Evolutionary conservation across 2,113 vertebrate genomes (phyloP).

Genomic region (Rhagologus leucostigma): DNA sequence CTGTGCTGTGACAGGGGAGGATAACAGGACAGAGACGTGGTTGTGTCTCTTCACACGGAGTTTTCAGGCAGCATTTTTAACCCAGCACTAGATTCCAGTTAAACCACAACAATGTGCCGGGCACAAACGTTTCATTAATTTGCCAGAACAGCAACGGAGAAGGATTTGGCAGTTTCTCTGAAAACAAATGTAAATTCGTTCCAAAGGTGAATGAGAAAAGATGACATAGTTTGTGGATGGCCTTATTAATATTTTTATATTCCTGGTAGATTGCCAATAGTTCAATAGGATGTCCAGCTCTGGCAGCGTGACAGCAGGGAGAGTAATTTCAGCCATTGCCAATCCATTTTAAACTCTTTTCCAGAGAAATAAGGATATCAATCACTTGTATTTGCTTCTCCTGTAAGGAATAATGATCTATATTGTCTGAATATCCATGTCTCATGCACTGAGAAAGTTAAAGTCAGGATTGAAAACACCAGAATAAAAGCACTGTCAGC

Average conservation of each 20-base stretch:
- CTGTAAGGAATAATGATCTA: background rate
- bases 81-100: background rate
- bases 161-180: background rate
- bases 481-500: background rate
- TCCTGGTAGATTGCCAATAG: background rate
- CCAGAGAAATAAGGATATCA: background rate
- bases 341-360: slow-evolving; percentile 50
- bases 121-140: background rate
- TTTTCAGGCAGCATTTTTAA: background rate
- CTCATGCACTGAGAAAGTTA: background rate
- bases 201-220: background rate
- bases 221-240: background rate
- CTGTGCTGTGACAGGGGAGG: background rate
- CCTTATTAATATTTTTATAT: background rate
- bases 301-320: background rate
- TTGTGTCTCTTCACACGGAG: background rate
- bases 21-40: background rate
- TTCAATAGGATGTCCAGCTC: background rate
- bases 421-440: background rate
- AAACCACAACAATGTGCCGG: background rate
- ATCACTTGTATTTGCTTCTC: slow-evolving; percentile 4
- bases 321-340: slow-evolving; percentile 22
- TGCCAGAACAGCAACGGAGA: background rate
- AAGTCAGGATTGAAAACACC: background rate
- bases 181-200: background rate